phyloP scores from a whole-genome alignment of 2,888 invertebrate genomes.

The Nemotelus pantherinus region DNA sequence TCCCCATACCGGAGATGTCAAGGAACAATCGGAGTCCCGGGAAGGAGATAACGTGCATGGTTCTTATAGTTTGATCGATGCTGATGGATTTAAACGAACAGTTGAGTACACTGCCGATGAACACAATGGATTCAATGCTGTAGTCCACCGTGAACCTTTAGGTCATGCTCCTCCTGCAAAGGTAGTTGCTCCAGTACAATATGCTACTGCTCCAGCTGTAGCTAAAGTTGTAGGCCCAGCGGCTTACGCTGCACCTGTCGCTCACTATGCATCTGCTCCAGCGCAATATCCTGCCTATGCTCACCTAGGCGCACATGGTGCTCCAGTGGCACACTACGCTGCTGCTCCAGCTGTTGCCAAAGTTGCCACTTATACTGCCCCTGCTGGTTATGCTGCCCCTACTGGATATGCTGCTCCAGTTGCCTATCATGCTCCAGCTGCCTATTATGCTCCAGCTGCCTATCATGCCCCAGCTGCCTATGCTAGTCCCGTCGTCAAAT shows the following conservation, averaged over 20 bases:
- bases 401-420: constrained; percentile 24
- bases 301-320: not conserved
- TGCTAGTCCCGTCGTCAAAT: not conserved
- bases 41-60: constrained; percentile 68
- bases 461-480: constrained; percentile 6
- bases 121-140: constrained; percentile 68
- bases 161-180: constrained; percentile 52
- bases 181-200: constrained; percentile 23
- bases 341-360: not conserved
- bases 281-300: constrained; percentile 4
- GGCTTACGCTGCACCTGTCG: constrained; percentile 21
- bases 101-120: constrained; percentile 69
- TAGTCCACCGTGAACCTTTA: constrained; percentile 66
- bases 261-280: not conserved
- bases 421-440: constrained; percentile 19
- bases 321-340: constrained; percentile 10
- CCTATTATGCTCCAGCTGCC: constrained; percentile 22
- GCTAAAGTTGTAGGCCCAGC: constrained; percentile 2
- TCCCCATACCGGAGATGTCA: constrained; percentile 67
- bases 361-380: not conserved
- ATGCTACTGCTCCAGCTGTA: not conserved
- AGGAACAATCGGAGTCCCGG: constrained; percentile 67
- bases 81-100: constrained; percentile 68
- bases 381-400: constrained; percentile 11
- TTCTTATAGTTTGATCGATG: constrained; percentile 67